Percentiles rank a stretch among this genome's conserved stretches.
phyloP scores from a whole-genome alignment of 2,113 vertebrate genomes.

The Odontophorus gujanensis region DNA sequence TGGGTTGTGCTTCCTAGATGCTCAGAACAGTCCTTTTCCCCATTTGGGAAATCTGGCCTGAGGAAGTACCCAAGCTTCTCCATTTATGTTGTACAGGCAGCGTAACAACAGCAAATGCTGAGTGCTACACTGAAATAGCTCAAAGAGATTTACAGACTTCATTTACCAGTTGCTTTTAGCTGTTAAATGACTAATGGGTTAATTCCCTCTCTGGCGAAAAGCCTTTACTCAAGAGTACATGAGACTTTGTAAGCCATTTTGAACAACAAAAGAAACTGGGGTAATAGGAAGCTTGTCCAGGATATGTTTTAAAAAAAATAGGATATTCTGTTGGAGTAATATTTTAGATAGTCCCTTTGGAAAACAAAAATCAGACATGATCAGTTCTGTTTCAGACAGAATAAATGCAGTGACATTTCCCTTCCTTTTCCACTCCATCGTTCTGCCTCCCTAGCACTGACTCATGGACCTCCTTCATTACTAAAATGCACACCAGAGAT shows the following conservation, averaged over 20 bases:
- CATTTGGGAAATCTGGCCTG: background rate
- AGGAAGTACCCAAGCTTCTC: background rate
- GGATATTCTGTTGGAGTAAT: slow-evolving; percentile 6
- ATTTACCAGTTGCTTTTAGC: slow-evolving; percentile 22
- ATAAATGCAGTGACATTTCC: background rate
- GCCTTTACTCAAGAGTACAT: background rate
- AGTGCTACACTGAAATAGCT: background rate
- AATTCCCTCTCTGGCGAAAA: slow-evolving; percentile 39
- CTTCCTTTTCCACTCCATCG: background rate
- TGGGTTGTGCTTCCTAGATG: background rate
- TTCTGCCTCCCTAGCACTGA: background rate
- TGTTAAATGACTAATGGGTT: slow-evolving; percentile 50
- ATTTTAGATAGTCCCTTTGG: background rate
- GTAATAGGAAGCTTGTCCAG: slow-evolving; percentile 36
- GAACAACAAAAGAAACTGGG: slow-evolving; percentile 42
- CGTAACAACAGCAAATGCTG: background rate
- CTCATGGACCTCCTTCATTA: background rate
- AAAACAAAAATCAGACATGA: slow-evolving; percentile 21
- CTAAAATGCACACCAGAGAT: background rate
- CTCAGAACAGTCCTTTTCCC: background rate
- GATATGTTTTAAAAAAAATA: slow-evolving; percentile 49
- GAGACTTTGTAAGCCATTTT: slow-evolving; percentile 47
- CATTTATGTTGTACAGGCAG: background rate
- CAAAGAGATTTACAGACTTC: background rate
- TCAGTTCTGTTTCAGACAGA: background rate